Evolutionary conservation across 2,888 invertebrate species (phyloP).

Genomic region (Phengaris arion): DNA sequence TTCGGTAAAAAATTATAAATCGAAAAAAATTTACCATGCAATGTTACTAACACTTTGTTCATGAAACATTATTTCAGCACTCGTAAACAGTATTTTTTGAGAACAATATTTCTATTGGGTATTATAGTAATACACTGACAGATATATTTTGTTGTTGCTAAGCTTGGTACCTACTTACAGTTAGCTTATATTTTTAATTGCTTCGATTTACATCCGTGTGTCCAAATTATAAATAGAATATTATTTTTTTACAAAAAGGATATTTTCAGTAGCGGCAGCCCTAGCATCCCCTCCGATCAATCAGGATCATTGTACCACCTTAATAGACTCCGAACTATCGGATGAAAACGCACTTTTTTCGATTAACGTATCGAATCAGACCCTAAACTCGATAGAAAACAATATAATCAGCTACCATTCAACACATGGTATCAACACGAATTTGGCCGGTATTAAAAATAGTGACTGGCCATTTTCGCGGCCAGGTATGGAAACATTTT

Average conservation of each 20-base stretch:
- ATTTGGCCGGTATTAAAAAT: constrained; percentile 66
- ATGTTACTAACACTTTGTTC: no score
- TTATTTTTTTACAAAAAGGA: not conserved
- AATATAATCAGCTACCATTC: constrained; percentile 78
- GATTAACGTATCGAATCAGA: constrained; percentile 73
- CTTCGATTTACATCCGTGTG: not conserved
- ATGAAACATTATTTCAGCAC: no score
- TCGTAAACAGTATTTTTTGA: no score
- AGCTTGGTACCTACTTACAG: not conserved
- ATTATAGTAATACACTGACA: no score
- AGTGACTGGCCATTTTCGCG: constrained; percentile 68
- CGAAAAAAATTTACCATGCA: no score
- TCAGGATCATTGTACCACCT: constrained; percentile 58
- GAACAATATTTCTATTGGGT: not conserved
- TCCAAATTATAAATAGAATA: not conserved
- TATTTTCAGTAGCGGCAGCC: constrained; percentile 41
- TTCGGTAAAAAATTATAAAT: not conserved
- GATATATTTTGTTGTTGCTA: no score
- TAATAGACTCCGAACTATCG: constrained; percentile 63
- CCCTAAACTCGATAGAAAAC: constrained; percentile 67
- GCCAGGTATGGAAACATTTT: constrained; percentile 57
- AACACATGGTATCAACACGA: constrained; percentile 43
- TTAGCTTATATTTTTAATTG: not conserved
- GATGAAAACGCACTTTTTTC: constrained; percentile 71
- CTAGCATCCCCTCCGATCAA: constrained; percentile 50